Base-by-base conservation (phyloP, 53 echinoderm and acorn worm species). In the Luidia sarsii region DNA sequence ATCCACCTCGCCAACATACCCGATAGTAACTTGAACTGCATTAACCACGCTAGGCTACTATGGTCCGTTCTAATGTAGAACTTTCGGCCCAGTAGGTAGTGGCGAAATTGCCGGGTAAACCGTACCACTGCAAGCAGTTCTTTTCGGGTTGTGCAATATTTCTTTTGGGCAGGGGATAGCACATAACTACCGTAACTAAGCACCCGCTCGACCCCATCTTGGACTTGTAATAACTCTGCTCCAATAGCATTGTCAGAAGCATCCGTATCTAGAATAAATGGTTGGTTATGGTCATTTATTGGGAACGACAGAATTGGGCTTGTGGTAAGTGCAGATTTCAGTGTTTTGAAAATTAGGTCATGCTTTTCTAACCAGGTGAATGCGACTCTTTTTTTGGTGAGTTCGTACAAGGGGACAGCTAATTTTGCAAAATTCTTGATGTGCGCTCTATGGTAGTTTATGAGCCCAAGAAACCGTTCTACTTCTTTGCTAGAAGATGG, bases 1-100 rank as follows among this genome's bases (percentile, higher is more conserved):
- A 94, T 77, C 91, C 94, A 86, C 28, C 81, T 69, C 0, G 87
- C 80, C 22, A 87, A 20, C 45, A 82, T 72, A 0, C 82, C 80
- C 0, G 72, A 55, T 0, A 73, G 67, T 0, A 41, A n/a, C 18
- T 82, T 88, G 20, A 73, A 88, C 1, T 33, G 62, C 70, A 87
- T 61, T 1, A 87, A 32, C 87, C 87, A 87, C 20, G 60, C 59
- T 0, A 87, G 23, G 30, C 72, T 82, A 24, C 54, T 43, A 38
- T 87, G 87, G 57, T 82, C 87, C 0, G 87, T 87, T 24, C 87
- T 37, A 0, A 87, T 60, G 32, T 62, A 50, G 49, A 82, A 87
- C 18, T 38, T 24, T 10, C 38, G 70, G 11, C 87, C 87, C 16
- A 87, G 23, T 1, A 87, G 21, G 15, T 81, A 87, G 11, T 72